These are phyloP conservation scores for Peucedramus taeniatus DNA, from an alignment of 2,113 vertebrate genomes.

Conservation along the genomic window DNA sequence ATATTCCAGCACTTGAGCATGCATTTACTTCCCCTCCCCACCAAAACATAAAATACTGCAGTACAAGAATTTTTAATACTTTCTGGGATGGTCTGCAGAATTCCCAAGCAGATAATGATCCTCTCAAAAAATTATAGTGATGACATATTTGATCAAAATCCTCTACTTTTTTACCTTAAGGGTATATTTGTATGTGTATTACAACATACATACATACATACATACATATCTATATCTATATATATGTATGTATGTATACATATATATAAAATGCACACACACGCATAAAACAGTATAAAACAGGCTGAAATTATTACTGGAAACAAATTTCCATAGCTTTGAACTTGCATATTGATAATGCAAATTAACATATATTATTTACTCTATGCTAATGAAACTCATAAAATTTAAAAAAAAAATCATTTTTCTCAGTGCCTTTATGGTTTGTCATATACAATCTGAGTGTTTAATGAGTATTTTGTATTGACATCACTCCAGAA, in stretches of 20 bases:
- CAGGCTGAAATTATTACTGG: not conserved
- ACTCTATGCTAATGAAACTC: not conserved
- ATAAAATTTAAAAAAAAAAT: not conserved
- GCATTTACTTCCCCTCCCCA: fast-evolving
- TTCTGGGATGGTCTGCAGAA: not conserved
- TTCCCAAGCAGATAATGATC: not conserved
- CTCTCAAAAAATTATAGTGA: not conserved
- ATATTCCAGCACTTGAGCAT: not conserved
- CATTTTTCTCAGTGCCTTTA: not conserved
- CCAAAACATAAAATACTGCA: not conserved
- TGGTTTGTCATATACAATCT: not conserved
- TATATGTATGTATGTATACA: not conserved
- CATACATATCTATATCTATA: not conserved
- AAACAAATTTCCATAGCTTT: not conserved
- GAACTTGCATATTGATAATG: not conserved
- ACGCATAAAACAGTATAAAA: fast-evolving
- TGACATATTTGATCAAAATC: not conserved
- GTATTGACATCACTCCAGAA: not conserved
- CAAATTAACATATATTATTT: not conserved
- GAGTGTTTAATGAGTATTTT: not conserved
- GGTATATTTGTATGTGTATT: not conserved
- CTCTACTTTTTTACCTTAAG: not conserved
- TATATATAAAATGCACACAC: not conserved
- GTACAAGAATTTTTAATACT: not conserved
- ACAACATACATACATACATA: not conserved